phyloP scores from a whole-genome alignment of 2,888 invertebrate species.

The Colostygia pectinataria region DNA sequence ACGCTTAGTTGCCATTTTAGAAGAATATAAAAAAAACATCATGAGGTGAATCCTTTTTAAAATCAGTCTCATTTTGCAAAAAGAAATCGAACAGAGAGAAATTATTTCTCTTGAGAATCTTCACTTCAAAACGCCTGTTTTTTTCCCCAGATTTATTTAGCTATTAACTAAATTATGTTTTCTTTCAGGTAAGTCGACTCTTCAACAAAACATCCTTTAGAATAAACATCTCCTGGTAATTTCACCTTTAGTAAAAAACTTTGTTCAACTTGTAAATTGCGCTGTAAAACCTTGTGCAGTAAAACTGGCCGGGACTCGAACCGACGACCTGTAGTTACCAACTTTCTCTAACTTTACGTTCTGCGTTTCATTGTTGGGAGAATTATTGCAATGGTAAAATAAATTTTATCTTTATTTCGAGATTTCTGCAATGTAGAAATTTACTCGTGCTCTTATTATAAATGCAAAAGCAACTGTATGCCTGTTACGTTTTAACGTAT shows the following conservation, averaged over 20 bases:
- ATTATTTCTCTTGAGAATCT: no score
- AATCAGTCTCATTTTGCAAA: no score
- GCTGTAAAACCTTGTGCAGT: conserved; percentile 45
- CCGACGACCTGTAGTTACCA: conserved; percentile 51
- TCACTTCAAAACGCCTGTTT: no score
- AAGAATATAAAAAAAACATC: no score
- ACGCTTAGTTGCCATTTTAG: no score
- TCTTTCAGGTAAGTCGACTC: not conserved
- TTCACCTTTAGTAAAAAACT: conserved; percentile 46
- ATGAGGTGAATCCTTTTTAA: no score
- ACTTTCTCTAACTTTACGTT: conserved; percentile 52
- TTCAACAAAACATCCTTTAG: conserved; percentile 7
- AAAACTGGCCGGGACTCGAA: conserved; percentile 58
- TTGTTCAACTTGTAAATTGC: conserved; percentile 64
- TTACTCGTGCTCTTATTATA: no score
- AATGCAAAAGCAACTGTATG: no score
- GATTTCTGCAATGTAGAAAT: not conserved
- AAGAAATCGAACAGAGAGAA: no score
- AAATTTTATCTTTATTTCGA: conserved; percentile 18
- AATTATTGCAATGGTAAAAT: conserved; percentile 38
- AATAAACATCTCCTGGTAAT: conserved; percentile 43
- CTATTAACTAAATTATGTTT: not conserved
- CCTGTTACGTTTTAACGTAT: no score
- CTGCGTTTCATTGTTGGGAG: conserved; percentile 51
- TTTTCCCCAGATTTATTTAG: not conserved